phyloP scores from a whole-genome alignment of 2,888 invertebrate genomes.

The Alviniconcha strummeri region DNA sequence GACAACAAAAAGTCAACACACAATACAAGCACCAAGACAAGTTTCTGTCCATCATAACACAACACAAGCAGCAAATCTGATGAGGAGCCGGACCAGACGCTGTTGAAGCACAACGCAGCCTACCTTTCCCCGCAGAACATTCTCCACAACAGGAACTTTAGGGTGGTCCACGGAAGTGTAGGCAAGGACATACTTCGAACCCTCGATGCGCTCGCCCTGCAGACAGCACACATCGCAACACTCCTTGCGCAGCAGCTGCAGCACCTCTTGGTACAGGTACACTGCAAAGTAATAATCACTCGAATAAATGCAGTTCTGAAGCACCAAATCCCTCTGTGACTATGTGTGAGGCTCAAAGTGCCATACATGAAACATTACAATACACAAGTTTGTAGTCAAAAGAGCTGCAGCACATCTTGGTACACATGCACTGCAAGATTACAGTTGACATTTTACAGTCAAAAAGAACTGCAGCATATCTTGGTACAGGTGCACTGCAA shows the following conservation, averaged over 20 bases:
- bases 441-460: not conserved
- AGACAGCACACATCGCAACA: conserved; percentile 65
- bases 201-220: conserved; percentile 66
- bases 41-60: too few relatives aligned
- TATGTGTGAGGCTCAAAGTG: too few relatives aligned
- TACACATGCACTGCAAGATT: not conserved
- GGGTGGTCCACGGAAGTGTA: conserved; percentile 59
- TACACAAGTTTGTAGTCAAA: too few relatives aligned
- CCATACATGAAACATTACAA: too few relatives aligned
- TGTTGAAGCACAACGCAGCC: not conserved
- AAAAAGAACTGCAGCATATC: not conserved
- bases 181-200: conserved; percentile 62
- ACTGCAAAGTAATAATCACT: conserved; percentile 50
- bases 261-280: conserved; percentile 67
- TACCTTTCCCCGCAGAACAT: conserved; percentile 41
- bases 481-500: not conserved
- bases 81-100: too few relatives aligned
- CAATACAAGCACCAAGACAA: too few relatives aligned
- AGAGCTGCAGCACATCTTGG: not conserved
- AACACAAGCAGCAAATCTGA: too few relatives aligned
- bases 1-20: too few relatives aligned
- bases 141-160: conserved; percentile 39
- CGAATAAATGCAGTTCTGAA: too few relatives aligned
- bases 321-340: too few relatives aligned
- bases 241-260: conserved; percentile 64